Conservation (phyloP, 2,113 vertebrate species). For the Notarius lentiginosus region DNA sequence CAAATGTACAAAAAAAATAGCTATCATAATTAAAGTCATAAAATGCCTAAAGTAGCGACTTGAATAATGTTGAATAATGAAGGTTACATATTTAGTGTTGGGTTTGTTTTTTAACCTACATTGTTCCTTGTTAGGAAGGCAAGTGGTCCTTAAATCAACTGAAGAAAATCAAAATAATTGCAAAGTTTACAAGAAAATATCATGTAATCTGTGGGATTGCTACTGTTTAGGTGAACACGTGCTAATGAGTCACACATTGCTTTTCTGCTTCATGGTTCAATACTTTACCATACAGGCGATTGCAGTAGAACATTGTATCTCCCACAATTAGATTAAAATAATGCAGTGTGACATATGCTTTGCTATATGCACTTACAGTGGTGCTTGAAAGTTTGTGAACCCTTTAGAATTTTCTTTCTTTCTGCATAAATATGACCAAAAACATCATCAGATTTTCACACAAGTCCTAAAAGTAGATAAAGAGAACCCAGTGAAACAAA, state of each 20-base stretch:
- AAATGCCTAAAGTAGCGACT: background rate
- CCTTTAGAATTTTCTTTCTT: no score
- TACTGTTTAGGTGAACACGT: background rate
- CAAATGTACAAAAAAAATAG: background rate
- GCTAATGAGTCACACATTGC: background rate
- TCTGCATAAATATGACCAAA: no score
- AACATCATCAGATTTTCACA: no score
- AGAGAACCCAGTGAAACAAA: no score
- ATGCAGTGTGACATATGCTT: background rate
- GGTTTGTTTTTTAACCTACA: background rate
- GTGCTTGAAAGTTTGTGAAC: no score
- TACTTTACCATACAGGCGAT: background rate
- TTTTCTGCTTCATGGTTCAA: background rate
- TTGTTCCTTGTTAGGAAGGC: background rate
- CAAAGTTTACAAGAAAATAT: background rate
- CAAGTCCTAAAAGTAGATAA: no score
- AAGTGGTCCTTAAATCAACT: background rate
- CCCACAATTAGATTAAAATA: background rate
- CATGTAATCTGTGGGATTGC: background rate
- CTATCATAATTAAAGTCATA: background rate
- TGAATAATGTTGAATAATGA: background rate
- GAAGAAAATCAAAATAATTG: background rate
- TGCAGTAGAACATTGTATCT: background rate
- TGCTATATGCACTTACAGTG: background rate
- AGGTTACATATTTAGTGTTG: background rate